A percentile compares a stretch with the other conserved stretches of the same genome.
These are phyloP conservation scores for Emesis castigata DNA, from an alignment of 2,888 invertebrate species.

Conservation along the genomic window DNA sequence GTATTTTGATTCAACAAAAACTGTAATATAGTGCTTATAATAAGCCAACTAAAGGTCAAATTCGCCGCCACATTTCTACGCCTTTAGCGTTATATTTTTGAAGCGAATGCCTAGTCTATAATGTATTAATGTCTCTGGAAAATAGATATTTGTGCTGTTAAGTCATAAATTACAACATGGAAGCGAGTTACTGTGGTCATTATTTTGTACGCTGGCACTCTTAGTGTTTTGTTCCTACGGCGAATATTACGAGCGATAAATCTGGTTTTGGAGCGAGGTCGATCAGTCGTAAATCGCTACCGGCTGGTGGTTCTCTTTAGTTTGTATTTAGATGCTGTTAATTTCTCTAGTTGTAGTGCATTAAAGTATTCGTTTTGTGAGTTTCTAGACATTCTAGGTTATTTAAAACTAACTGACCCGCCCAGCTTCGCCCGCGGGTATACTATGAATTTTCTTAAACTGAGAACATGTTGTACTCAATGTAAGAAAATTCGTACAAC, in stretches of 20 bases:
- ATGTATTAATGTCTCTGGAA: slow-evolving; percentile 21
- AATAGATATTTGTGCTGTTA: slow-evolving; percentile 69
- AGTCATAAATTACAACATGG: slow-evolving; percentile 69
- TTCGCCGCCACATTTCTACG: no score
- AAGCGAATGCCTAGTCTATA: no score
- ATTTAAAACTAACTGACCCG: no score
- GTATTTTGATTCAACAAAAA: no score
- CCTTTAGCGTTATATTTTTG: no score
- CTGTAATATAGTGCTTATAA: no score
- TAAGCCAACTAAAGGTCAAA: no score
- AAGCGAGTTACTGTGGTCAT: slow-evolving; percentile 70
- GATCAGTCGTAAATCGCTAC: slow-evolving; percentile 71
- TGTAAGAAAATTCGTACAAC: no score
- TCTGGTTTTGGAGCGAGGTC: slow-evolving; percentile 80
- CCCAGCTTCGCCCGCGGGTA: no score
- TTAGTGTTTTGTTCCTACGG: slow-evolving; percentile 69
- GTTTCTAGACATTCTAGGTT: no score
- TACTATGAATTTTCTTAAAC: no score
- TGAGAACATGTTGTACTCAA: no score
- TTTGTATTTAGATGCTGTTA: slow-evolving; percentile 31
- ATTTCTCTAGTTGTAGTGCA: neutral
- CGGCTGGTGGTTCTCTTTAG: slow-evolving; percentile 44
- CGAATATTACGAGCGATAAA: slow-evolving; percentile 77
- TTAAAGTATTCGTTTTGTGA: neutral
- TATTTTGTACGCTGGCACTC: slow-evolving; percentile 49